A percentile compares a stretch with the other conserved stretches of the same genome.
These are phyloP conservation scores for Orthosia gothica DNA, from an alignment of 2,888 invertebrate species.

Conservation along the genomic window DNA sequence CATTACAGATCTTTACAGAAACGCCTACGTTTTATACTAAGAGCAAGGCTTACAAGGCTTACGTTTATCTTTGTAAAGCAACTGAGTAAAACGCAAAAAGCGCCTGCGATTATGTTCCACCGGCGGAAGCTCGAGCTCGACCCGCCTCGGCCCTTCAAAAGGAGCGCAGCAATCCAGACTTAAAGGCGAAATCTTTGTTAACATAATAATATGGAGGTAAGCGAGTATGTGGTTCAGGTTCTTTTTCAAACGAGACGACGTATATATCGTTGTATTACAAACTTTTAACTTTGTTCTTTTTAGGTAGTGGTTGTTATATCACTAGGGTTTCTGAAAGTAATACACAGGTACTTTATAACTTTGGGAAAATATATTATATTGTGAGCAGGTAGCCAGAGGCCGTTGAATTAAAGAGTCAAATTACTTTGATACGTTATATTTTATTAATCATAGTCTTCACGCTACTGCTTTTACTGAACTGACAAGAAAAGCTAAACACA, in stretches of 20 bases:
- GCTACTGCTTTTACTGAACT: not conserved
- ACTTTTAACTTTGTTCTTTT: not conserved
- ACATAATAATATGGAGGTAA: conserved; percentile 65
- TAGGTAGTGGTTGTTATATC: not conserved
- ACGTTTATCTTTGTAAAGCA: conserved; percentile 73
- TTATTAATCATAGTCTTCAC: no score
- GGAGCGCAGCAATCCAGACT: conserved; percentile 73
- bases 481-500: no score
- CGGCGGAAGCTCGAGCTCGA: conserved; percentile 75
- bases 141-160: conserved; percentile 73
- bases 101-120: conserved; percentile 74
- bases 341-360: not conserved
- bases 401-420: no score
- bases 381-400: not conserved
- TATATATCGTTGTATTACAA: conserved; percentile 34
- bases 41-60: conserved; percentile 44
- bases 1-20: conserved; percentile 61
- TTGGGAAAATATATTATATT: not conserved
- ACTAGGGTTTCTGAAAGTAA: not conserved
- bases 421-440: no score
- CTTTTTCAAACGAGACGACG: conserved; percentile 39
- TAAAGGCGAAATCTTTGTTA: conserved; percentile 72
- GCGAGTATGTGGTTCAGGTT: conserved; percentile 34
- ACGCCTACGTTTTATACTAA: conserved; percentile 68
- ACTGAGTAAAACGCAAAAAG: conserved; percentile 70